Percentiles rank a stretch among this genome's conserved stretches.
These are phyloP conservation scores for Drosophila sechellia DNA, from an alignment of 1,140 invertebrate species.

Conservation along the genomic window DNA sequence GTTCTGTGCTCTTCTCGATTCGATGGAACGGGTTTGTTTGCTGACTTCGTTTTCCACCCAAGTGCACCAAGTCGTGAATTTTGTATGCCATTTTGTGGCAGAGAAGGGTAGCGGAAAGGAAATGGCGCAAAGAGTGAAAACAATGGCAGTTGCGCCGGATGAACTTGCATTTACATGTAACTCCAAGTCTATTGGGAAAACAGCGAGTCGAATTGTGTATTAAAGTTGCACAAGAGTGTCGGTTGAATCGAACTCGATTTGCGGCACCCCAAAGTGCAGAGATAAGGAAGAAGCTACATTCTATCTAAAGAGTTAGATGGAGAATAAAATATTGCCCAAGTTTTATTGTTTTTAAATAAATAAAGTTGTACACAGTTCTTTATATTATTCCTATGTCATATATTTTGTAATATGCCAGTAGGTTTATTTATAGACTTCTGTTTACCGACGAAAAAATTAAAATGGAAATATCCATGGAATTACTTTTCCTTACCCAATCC, in stretches of 20 bases:
- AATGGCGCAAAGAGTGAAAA: conserved; percentile 6
- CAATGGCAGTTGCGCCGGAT: conserved; percentile 49
- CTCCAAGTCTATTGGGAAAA: conserved; percentile 22
- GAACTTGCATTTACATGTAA: conserved; percentile 41
- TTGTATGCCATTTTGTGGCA: conserved; percentile 37
- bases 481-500: background rate
- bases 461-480: background rate
- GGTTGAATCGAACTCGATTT: conserved; percentile 5
- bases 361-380: no score
- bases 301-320: no score
- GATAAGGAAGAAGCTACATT: background rate
- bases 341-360: no score
- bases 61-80: conserved; percentile 35
- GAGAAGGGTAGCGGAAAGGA: background rate
- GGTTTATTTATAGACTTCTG: no score
- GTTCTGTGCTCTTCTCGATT: conserved; percentile 9
- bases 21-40: conserved; percentile 21
- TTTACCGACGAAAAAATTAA: background rate
- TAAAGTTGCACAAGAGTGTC: conserved; percentile 54
- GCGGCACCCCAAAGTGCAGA: background rate
- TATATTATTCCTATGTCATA: no score
- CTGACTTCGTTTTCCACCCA: conserved; percentile 39
- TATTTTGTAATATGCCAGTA: no score
- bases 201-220: conserved; percentile 48
- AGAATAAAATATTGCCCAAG: no score